phyloP scores from a whole-genome alignment of 2,113 vertebrate genomes.

The Lampris megalopsis region DNA sequence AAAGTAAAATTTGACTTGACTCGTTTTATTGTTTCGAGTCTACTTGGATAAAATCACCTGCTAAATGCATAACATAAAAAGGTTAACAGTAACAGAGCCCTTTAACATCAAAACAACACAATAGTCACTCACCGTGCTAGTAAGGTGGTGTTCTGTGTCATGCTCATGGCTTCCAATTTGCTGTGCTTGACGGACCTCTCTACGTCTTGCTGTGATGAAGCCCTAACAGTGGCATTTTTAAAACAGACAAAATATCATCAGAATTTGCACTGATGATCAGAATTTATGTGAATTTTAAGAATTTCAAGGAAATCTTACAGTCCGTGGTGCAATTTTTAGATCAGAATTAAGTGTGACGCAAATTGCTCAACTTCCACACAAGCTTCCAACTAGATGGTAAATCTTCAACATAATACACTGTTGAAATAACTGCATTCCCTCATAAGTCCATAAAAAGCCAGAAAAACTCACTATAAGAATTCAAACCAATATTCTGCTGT shows the following conservation, averaged over 20 bases:
- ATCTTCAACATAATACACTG: too few species aligned
- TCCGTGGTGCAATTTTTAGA: too few species aligned
- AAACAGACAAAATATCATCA: background rate
- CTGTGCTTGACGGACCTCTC: slow-evolving; percentile 19
- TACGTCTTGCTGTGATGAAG: slow-evolving; percentile 28
- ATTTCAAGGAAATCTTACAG: too few species aligned
- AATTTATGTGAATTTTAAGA: background rate
- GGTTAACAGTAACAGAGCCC: background rate
- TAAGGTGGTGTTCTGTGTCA: background rate
- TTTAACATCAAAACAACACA: background rate
- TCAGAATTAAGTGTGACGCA: too few species aligned
- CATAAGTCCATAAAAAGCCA: too few species aligned
- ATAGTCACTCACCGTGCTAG: slow-evolving; percentile 41
- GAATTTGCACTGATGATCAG: background rate
- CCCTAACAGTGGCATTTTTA: slow-evolving; percentile 22
- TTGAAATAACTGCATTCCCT: too few species aligned
- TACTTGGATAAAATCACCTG: background rate
- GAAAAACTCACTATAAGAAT: too few species aligned
- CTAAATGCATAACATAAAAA: background rate
- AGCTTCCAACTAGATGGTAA: too few species aligned
- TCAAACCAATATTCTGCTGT: too few species aligned
- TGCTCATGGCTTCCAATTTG: background rate
- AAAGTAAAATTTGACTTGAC: too few species aligned
- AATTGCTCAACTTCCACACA: too few species aligned
- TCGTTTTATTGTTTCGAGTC: too few species aligned